Base-by-base conservation (phyloP, 2,113 vertebrate species). In the Pithys albifrons region DNA sequence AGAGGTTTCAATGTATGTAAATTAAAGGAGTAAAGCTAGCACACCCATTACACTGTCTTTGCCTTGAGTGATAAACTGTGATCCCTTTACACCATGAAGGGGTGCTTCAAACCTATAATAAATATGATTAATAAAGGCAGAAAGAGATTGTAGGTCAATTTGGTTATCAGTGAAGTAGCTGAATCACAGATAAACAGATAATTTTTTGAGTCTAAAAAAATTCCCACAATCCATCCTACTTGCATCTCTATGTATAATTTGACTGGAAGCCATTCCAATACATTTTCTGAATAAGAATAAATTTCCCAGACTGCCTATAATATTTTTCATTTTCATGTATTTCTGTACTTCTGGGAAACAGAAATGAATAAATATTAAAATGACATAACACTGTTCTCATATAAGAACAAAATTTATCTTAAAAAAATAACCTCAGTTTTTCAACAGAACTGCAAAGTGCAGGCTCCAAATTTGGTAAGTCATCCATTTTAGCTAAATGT, bases 301-400 rank as follows among this genome's bases (percentile, higher is more conserved):
- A 82, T 89, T 95, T 89, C 37, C 25, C 45, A 23, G 7, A 59
- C 15, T 89, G 14, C 51, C 33, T 84, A n/a, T 85, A 82, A 28
- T 52, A 41, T 75, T 75, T 81, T 93, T 72, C 20, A 84, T 96
- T 95, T 95, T 71, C 31, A 39, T 69, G 15, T 70, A 29, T 93
- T 91, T 88, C n/a, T 91, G 19, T 65, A 75, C 45, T 22, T 55
- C 23, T 85, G 46, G 31, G 81, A 85, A 95, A 62, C 5, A 78
- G 35, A 76, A 94, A 82, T 88, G 5, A 82, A 78, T 85, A 66
- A 23, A 19, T 71, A 55, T 78, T 79, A 75, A 89, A 95, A 88
- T 84, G 81, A 64, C 55, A 67, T 20, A 23, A 75, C 12, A 62
- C 2, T 35, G 6, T 73, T 79, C 27, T 62, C 49, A 22, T 69